phyloP scores from a whole-genome alignment of 35 echinoderm and acorn worm genomes.

The Lytechinus pictus region DNA sequence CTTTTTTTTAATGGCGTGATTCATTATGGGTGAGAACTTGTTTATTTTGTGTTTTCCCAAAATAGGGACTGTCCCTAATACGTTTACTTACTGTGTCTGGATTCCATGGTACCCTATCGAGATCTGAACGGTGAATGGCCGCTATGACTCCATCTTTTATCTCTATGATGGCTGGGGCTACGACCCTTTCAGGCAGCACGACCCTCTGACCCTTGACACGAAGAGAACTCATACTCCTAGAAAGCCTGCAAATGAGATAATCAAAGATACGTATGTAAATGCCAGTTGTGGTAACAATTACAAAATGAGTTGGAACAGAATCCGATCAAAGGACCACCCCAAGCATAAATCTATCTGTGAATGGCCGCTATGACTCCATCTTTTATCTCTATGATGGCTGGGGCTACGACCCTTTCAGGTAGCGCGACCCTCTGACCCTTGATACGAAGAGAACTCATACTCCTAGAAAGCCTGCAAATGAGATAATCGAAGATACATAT shows the following conservation, averaged over 20 bases:
- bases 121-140: not conserved
- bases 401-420: not conserved
- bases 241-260: too few relatives aligned
- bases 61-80: too few relatives aligned
- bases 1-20: too few relatives aligned
- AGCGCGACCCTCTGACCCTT: not conserved
- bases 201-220: constrained; percentile 25
- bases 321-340: too few relatives aligned
- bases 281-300: too few relatives aligned
- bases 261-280: too few relatives aligned
- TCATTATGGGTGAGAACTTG: too few relatives aligned
- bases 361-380: constrained; percentile 25
- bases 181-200: not conserved
- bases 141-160: constrained; percentile 16
- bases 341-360: too few relatives aligned
- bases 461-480: not conserved
- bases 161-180: not conserved
- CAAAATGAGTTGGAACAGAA: too few relatives aligned
- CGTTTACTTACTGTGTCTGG: not conserved
- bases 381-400: not conserved
- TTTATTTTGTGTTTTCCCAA: too few relatives aligned
- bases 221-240: not conserved
- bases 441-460: constrained; percentile 10
- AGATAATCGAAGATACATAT: too few relatives aligned
- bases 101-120: constrained; percentile 12